These are phyloP conservation scores for Poeciliopsis retropinna DNA, from an alignment of 2,113 vertebrate genomes.

Conservation along the genomic window DNA sequence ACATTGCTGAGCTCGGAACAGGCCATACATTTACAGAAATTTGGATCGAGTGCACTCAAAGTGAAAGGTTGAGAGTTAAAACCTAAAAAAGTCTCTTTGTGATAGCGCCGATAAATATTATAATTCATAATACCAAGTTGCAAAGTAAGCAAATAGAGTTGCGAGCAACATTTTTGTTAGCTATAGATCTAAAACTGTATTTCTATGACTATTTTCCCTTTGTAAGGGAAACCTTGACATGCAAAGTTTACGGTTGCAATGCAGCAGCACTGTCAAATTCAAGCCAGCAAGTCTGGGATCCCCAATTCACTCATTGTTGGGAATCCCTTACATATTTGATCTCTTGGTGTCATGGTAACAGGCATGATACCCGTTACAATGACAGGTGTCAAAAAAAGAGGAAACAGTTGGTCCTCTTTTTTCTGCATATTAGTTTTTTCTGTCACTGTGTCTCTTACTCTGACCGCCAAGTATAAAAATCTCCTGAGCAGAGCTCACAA, in stretches of 20 bases:
- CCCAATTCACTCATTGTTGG: too few species aligned
- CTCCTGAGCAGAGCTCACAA: too few species aligned
- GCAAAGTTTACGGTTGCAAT: neutral
- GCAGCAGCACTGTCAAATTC: neutral
- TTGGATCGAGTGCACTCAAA: constrained; percentile 8
- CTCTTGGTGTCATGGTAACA: too few species aligned
- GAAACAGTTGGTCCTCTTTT: too few species aligned
- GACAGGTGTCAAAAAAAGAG: too few species aligned
- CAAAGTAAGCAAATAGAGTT: constrained; percentile 1
- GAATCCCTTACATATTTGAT: too few species aligned
- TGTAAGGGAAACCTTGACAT: neutral
- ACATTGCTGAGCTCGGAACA: neutral
- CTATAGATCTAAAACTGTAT: neutral
- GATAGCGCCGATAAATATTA: constrained; percentile 11
- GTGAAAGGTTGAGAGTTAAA: constrained; percentile 13
- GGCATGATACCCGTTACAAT: too few species aligned
- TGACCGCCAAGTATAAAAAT: too few species aligned
- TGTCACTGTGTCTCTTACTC: too few species aligned
- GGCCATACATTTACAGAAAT: neutral
- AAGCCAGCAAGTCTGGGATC: neutral
- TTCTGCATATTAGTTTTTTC: too few species aligned
- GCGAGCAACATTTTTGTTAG: neutral
- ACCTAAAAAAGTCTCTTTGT: constrained; percentile 30
- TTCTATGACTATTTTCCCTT: neutral
- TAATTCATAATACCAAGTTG: constrained; percentile 11